Conservation (phyloP, 2,113 vertebrate species). For the Brachirus orientalis region DNA sequence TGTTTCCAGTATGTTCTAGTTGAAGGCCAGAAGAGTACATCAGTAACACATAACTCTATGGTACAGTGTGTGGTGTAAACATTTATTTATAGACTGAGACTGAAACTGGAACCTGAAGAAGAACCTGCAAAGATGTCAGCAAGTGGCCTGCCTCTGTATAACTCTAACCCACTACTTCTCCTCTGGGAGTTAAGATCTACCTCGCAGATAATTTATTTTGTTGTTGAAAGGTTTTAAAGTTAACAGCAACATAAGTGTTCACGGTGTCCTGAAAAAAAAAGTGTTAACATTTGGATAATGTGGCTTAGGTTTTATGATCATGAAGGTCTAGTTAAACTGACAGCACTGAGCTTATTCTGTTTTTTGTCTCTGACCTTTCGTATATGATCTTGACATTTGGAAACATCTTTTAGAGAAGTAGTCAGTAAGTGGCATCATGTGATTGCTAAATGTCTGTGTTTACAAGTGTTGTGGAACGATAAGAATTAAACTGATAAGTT, state of each 20-base stretch:
- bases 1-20: slow-evolving; percentile 50
- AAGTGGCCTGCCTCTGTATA: slow-evolving; percentile 44
- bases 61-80: slow-evolving; percentile 46
- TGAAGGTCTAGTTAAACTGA: neutral
- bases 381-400: neutral
- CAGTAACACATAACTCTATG: slow-evolving; percentile 20
- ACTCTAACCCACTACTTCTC: slow-evolving; percentile 50
- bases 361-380: slow-evolving; percentile 24
- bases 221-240: neutral
- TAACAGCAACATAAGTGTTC: neutral
- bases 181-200: slow-evolving; percentile 28
- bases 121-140: slow-evolving; percentile 66
- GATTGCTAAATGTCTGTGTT: too few relatives aligned
- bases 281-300: slow-evolving; percentile 15
- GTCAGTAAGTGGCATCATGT: too few relatives aligned
- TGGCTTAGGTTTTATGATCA: neutral
- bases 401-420: too few relatives aligned
- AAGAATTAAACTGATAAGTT: too few relatives aligned
- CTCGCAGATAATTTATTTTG: slow-evolving; percentile 2
- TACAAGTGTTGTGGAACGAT: too few relatives aligned
- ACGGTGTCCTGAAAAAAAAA: neutral
- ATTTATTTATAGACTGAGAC: slow-evolving; percentile 80
- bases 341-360: neutral
- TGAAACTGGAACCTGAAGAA: slow-evolving; percentile 77
- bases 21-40: slow-evolving; percentile 38